Percentiles rank a stretch among this genome's conserved stretches.
Conservation (phyloP, 2,888 invertebrate genomes). For the Labia minor region DNA sequence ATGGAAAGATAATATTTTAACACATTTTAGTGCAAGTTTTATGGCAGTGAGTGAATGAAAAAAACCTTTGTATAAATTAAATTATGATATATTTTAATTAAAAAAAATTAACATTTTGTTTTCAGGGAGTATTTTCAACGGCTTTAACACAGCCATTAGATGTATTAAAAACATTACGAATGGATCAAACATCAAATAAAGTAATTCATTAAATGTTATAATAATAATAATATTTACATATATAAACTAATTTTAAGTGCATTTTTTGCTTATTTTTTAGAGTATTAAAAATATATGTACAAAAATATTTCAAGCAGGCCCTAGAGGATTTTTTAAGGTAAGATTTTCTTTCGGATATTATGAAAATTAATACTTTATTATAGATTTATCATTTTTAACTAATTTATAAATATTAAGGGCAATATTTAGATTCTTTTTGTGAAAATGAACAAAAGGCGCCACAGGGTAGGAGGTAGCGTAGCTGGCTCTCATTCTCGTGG, state of each 20-base stretch:
- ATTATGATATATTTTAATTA: too few species aligned
- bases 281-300: conserved; percentile 58
- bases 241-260: background rate
- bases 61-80: background rate
- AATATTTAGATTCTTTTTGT: too few species aligned
- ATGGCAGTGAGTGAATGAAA: conserved; percentile 68
- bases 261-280: conserved; percentile 32
- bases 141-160: conserved; percentile 93
- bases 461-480: too few species aligned
- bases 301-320: conserved; percentile 79
- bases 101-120: conserved; percentile 27
- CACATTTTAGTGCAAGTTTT: conserved; percentile 83
- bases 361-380: too few species aligned
- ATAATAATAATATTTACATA: background rate
- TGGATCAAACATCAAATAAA: conserved; percentile 67
- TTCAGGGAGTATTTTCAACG: conserved; percentile 79
- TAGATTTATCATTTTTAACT: too few species aligned
- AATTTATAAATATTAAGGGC: too few species aligned
- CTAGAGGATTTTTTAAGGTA: conserved; percentile 85
- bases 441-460: too few species aligned
- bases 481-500: too few species aligned
- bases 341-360: conserved; percentile 22
- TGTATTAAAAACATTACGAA: conserved; percentile 91
- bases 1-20: conserved; percentile 72
- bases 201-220: background rate